These are phyloP conservation scores for Agraylea sexmaculata DNA, from an alignment of 1,140 invertebrate genomes.

Conservation along the genomic window DNA sequence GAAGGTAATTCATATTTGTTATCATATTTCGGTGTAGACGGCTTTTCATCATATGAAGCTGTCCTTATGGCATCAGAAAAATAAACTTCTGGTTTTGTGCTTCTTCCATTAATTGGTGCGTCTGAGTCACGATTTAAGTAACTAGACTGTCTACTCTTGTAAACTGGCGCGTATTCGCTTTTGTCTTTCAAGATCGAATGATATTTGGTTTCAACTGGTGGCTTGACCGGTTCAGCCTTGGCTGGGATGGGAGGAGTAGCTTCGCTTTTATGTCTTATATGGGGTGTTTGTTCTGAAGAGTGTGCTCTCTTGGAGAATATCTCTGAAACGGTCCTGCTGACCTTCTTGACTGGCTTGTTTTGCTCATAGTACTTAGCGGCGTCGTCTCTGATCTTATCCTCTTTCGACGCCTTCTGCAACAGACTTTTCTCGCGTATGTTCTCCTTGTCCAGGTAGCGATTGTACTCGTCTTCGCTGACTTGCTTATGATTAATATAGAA, in stretches of 20 bases:
- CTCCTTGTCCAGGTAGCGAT: slow-evolving; percentile 28
- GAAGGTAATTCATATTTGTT: not conserved
- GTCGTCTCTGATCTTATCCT: slow-evolving; percentile 25
- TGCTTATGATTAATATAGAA: slow-evolving; percentile 34
- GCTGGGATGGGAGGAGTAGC: too few relatives aligned
- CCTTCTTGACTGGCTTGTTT: slow-evolving; percentile 30
- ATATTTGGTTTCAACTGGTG: not conserved
- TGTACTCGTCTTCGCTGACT: slow-evolving; percentile 32
- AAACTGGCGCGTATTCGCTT: slow-evolving; percentile 10
- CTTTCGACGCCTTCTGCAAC: slow-evolving; percentile 24
- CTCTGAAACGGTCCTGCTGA: slow-evolving; percentile 28
- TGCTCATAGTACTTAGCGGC: slow-evolving; percentile 26
- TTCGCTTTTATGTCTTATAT: slow-evolving; percentile 2
- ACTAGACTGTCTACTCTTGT: slow-evolving; percentile 8
- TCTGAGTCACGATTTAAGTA: slow-evolving; percentile 4
- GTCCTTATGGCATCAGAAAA: slow-evolving; percentile 3
- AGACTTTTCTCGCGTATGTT: slow-evolving; percentile 21
- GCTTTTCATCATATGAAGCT: not conserved
- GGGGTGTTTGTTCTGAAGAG: not conserved
- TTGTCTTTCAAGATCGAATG: slow-evolving; percentile 5
- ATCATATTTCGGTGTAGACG: not conserved
- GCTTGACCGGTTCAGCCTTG: too few relatives aligned
- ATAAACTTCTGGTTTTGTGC: slow-evolving; percentile 9
- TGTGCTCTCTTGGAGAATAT: slow-evolving; percentile 28
- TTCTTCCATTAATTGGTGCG: not conserved